Base-by-base conservation (phyloP, 2,888 invertebrate species). In the Pristionchus maxplancki region DNA sequence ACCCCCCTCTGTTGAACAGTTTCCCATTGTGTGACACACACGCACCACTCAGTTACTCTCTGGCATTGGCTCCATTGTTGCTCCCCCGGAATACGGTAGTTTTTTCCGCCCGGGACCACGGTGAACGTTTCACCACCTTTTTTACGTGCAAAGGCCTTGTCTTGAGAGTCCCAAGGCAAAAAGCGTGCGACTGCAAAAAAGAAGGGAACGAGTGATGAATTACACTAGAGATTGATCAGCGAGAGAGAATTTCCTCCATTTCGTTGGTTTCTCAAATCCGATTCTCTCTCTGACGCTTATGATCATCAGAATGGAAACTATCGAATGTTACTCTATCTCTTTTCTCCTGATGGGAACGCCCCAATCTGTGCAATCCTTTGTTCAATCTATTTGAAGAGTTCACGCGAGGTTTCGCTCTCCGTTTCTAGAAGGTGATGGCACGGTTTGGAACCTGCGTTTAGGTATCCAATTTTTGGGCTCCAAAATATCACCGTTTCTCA, bases 1-100 rank as follows among this genome's bases (percentile, higher is more conserved):
- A n/a, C 20, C 71, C 37, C 37, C 71, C 71, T 34, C 37, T 71
- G 71, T 71, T 34, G 71, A 71, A 71, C 71, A 71, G 71, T 71
- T 71, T 71, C 71, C n/a, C 71, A 71, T 71, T 71, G 71, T 71
- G 37, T 20, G 3, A 34, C 71, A n/a, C 58, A 9, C 58, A 58
- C 58, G 50, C n/a, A n/a, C n/a, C 50, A 50, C 67, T 67, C 15
- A 24, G 62, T 71, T 71, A 71, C 71, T 71, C 71, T 71, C 37
- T 71, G n/a, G 13, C 37, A 71, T 17, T 50, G 58, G 34, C 71
- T 71, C 71, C 37, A 37, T 71, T 71, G 37, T 37, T 28, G 28
- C 64, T n/a, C n/a, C n/a, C n/a, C 64, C 28, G 62, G 24, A 37
- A 58, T 71, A 71, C 71, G 71, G 71, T 71, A 37, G 37, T 31